These are phyloP conservation scores for Schizaphis graminum DNA, from an alignment of 2,888 invertebrate species.

Conservation along the genomic window DNA sequence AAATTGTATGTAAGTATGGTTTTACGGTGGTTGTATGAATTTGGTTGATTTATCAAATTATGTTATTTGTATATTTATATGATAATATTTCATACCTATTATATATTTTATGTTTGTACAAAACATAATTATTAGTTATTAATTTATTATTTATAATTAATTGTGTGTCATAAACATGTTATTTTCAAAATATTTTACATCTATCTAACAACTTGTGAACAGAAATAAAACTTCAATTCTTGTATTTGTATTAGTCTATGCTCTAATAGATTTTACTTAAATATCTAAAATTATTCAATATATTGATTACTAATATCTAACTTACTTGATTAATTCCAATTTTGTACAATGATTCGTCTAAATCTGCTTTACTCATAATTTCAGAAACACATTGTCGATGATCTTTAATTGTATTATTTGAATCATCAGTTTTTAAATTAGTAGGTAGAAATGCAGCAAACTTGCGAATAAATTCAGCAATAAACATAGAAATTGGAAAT, in stretches of 20 bases:
- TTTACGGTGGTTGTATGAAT: no score
- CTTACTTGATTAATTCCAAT: slow-evolving; percentile 94
- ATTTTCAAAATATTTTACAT: not conserved
- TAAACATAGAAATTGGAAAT: slow-evolving; percentile 91
- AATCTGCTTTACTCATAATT: slow-evolving; percentile 85
- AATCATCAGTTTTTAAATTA: slow-evolving; percentile 70
- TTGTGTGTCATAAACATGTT: not conserved
- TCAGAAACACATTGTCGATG: slow-evolving; percentile 83
- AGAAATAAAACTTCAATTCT: not conserved
- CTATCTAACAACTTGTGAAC: not conserved
- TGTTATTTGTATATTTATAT: not conserved
- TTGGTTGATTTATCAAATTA: not conserved
- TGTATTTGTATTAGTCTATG: not conserved
- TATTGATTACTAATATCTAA: slow-evolving; percentile 64
- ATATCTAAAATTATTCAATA: not conserved
- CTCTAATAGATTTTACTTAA: not conserved
- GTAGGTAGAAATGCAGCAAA: slow-evolving; percentile 77
- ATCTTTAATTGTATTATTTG: slow-evolving; percentile 70
- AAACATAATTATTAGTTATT: not conserved
- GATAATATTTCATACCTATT: not conserved
- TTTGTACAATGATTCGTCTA: slow-evolving; percentile 88
- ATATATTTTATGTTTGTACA: not conserved
- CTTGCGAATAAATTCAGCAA: slow-evolving; percentile 89
- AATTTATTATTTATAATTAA: not conserved
- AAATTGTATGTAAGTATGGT: not conserved